phyloP scores from a whole-genome alignment of 2,888 invertebrate species.

The Parnassius glacialis region DNA sequence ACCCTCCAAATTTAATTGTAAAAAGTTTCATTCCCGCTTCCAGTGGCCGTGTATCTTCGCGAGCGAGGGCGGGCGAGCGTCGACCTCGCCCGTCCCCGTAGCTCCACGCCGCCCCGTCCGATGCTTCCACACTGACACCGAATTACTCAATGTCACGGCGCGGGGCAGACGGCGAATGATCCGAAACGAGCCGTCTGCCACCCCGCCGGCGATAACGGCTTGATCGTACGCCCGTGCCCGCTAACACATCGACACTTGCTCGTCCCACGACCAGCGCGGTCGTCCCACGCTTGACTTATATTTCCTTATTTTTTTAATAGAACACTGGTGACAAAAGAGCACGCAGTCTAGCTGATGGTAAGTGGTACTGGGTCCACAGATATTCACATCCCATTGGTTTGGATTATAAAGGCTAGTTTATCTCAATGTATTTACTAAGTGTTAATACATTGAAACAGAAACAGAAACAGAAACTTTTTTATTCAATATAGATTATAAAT shows the following conservation, averaged over 20 bases:
- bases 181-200: not conserved
- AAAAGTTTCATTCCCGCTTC: not conserved
- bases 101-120: constrained; percentile 12
- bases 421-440: no score
- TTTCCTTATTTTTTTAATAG: no score
- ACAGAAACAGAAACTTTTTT: no score
- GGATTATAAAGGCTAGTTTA: no score
- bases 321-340: no score
- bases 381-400: no score
- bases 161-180: constrained; percentile 13
- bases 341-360: no score
- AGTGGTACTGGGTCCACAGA: no score
- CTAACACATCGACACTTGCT: not conserved
- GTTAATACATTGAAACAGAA: no score
- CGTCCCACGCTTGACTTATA: not conserved
- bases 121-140: constrained; percentile 10
- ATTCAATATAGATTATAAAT: no score
- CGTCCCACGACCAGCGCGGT: not conserved
- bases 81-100: constrained; percentile 25
- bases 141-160: constrained; percentile 2
- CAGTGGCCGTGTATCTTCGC: not conserved
- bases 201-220: not conserved
- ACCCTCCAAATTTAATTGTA: no score
- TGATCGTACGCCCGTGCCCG: not conserved
- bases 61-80: constrained; percentile 23